Evolutionary conservation across 2,113 vertebrate species (phyloP).

Genomic region (Brachirus orientalis): DNA sequence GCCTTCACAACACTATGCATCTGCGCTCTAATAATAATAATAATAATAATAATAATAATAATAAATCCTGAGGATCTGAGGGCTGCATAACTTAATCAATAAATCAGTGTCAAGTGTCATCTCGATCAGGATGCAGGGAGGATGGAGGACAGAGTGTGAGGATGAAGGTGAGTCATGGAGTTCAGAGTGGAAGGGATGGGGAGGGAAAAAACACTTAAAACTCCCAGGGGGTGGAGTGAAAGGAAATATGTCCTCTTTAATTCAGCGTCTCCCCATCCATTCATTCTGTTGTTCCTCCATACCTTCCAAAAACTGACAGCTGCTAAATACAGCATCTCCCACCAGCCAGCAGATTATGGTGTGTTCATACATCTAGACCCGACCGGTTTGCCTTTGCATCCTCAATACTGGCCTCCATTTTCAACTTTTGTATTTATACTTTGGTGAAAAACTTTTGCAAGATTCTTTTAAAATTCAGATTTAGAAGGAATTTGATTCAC

Average conservation of each 20-base stretch:
- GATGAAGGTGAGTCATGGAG: conserved; percentile 1
- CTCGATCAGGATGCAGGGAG: conserved; percentile 18
- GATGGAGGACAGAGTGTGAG: background rate
- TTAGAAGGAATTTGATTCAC: background rate
- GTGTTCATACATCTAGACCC: background rate
- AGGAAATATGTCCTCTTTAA: conserved; percentile 5
- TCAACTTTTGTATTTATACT: too few relatives aligned
- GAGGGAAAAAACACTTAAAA: conserved; percentile 42
- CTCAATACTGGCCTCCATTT: too few relatives aligned
- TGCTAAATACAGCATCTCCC: background rate
- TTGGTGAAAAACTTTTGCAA: too few relatives aligned
- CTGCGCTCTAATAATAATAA: background rate
- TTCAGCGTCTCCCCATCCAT: conserved; percentile 1
- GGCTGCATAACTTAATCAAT: conserved; percentile 54
- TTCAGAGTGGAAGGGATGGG: background rate
- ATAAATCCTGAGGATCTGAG: too few relatives aligned
- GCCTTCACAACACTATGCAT: too few relatives aligned
- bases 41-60: conserved; percentile 1
- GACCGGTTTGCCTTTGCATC: too few relatives aligned
- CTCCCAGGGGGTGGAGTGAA: conserved; percentile 37
- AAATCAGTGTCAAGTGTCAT: conserved; percentile 66
- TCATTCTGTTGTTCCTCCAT: background rate
- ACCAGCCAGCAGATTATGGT: background rate
- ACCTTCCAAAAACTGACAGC: background rate
- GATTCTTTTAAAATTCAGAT: too few relatives aligned